Base-by-base conservation (phyloP, 1,140 invertebrate genomes). In the Drosophila lowei region DNA sequence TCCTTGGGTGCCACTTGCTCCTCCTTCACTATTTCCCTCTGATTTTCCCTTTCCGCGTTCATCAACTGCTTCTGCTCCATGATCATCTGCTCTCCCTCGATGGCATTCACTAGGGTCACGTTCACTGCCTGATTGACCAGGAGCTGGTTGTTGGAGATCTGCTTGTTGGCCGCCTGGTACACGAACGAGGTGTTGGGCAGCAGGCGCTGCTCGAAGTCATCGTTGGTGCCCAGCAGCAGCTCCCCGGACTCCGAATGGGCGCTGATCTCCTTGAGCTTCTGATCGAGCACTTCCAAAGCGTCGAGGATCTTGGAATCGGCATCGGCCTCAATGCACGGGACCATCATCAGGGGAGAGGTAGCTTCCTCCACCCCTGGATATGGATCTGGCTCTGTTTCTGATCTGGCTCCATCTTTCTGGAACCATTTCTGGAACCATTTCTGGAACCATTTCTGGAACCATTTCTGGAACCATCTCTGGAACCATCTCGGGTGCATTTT, bases 151-250 rank as follows among this genome's bases (percentile, higher is more conserved):
- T 90, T 86, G 42, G 77, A 75, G 18, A 88, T 68, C 46, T 88
- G 85, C 41, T 86, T 89, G 30, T 75, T 79, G 63, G 80, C 81
- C 48, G 78, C 60, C 53, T 90, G 81, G 48, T 88, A 84, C 11
- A 90, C 56, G 16, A 90, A 90, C 9, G 89, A 90, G 43, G 49
- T 80, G 28, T 90, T 90, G 15, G 89, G 89, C 66, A 90, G 23
- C 6, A 90, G 60, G 0, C 89, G 80, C 60, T 86, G 76, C 53
- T 89, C 89, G 15, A 89, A 90, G 55, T 90, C 89, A 72, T 90
- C 79, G 15, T 83, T 73, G 42, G 44, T 25, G 0, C 47, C 49
- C 9, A 81, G 42, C 2, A 70, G 38, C 21, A 86, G 62, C 42
- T 76, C 83, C 0, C 55, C 49, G 9, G 50, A 41, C 6, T 34